Evolutionary conservation across 2,113 vertebrate genomes (phyloP).

Genomic region (Xyrauchen texanus): DNA sequence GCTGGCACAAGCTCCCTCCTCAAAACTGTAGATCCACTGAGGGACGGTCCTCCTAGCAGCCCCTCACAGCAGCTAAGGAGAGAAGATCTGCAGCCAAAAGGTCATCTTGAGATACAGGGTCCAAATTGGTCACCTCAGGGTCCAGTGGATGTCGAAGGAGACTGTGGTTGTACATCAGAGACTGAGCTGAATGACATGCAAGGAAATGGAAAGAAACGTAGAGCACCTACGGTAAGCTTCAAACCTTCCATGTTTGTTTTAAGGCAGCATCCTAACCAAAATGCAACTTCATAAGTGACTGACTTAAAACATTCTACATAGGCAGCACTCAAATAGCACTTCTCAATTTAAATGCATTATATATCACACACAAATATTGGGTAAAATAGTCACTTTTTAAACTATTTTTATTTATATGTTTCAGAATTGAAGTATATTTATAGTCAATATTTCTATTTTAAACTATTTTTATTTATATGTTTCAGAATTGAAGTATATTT

Average conservation of each 20-base stretch:
- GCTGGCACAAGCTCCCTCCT: conserved; percentile 62
- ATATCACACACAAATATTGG: no score
- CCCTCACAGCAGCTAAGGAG: conserved; percentile 30
- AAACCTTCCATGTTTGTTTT: neutral
- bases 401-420: no score
- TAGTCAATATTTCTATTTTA: no score
- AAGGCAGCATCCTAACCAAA: no score
- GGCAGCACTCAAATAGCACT: no score
- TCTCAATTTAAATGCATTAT: no score
- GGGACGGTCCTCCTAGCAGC: conserved; percentile 29
- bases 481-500: no score
- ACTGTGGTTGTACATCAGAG: conserved; percentile 86
- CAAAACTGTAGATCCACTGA: conserved; percentile 44
- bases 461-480: no score
- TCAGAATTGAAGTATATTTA: no score
- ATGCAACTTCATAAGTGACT: no score
- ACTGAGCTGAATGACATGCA: conserved; percentile 84
- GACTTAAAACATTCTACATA: no score
- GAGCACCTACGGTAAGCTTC: conserved; percentile 86
- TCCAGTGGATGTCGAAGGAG: conserved; percentile 71
- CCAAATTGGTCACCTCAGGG: conserved; percentile 45
- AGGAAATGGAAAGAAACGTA: conserved; percentile 86
- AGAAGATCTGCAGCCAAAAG: neutral
- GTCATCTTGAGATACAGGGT: conserved; percentile 59
- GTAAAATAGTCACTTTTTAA: no score